These are phyloP conservation scores for Suricata suricatta DNA, from an alignment of 2,113 vertebrate species.

Conservation along the genomic window DNA sequence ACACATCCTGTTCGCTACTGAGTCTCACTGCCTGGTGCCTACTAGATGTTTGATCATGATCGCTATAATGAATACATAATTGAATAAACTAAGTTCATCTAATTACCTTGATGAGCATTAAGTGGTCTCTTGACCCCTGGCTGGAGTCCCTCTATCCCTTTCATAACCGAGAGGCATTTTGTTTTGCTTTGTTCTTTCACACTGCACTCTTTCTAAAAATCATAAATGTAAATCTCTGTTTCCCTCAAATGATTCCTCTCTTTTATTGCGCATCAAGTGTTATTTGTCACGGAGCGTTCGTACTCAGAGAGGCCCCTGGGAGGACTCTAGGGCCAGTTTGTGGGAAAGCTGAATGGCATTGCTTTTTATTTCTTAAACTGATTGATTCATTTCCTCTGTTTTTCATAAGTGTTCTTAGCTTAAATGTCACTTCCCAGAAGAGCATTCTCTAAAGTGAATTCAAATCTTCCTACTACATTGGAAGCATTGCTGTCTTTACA, in stretches of 20 bases:
- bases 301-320: not conserved
- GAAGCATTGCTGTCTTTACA: not conserved
- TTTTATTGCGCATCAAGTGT: not conserved
- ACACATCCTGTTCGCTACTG: not conserved
- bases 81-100: not conserved
- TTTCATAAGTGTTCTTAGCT: not conserved
- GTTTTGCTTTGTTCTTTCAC: not conserved
- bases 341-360: not conserved
- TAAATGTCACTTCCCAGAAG: slow-evolving; percentile 4
- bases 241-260: not conserved
- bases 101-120: slow-evolving; percentile 1
- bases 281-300: not conserved
- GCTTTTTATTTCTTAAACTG: not conserved
- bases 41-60: not conserved
- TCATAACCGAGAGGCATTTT: not conserved
- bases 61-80: not conserved
- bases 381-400: not conserved
- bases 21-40: not conserved
- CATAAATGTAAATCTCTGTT: not conserved
- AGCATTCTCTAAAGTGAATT: not conserved
- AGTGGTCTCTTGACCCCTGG: not conserved
- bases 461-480: not conserved
- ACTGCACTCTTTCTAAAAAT: not conserved
- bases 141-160: not conserved
- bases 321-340: not conserved